These are phyloP conservation scores for Alca torda DNA, from an alignment of 2,797 vertebrate genomes.

Conservation along the genomic window DNA sequence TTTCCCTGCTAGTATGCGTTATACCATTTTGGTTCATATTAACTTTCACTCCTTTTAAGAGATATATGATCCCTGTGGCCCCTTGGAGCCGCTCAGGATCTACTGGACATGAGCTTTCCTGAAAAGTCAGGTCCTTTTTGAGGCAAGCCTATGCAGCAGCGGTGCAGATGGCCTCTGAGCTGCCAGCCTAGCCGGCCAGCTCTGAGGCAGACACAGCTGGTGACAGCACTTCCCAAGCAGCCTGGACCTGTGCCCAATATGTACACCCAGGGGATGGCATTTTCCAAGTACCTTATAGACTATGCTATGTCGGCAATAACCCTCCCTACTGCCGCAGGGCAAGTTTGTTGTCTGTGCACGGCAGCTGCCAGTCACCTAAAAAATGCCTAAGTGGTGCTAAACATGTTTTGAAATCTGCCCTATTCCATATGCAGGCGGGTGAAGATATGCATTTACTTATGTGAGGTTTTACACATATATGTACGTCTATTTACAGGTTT, in stretches of 20 bases:
- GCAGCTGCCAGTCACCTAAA: background rate
- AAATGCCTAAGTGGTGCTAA: background rate
- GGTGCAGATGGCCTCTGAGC: background rate
- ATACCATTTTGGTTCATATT: background rate
- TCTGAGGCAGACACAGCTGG: background rate
- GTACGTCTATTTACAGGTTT: background rate
- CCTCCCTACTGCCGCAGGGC: rapidly evolving
- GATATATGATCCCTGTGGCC: background rate
- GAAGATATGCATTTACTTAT: background rate
- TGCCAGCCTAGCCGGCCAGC: background rate
- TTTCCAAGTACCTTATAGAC: background rate
- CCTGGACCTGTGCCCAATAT: background rate
- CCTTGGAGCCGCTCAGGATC: background rate
- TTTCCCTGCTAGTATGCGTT: background rate
- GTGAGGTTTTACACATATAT: background rate
- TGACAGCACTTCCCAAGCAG: background rate
- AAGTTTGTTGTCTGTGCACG: background rate
- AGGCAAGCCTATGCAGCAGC: background rate
- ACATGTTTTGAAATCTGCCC: background rate
- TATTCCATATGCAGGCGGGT: rapidly evolving
- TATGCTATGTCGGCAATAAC: background rate
- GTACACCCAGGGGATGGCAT: background rate
- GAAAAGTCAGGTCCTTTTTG: background rate
- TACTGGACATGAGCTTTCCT: background rate
- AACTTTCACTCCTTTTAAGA: background rate